These are phyloP conservation scores for Diarsia mendica DNA, from an alignment of 2,888 invertebrate species.

Conservation along the genomic window DNA sequence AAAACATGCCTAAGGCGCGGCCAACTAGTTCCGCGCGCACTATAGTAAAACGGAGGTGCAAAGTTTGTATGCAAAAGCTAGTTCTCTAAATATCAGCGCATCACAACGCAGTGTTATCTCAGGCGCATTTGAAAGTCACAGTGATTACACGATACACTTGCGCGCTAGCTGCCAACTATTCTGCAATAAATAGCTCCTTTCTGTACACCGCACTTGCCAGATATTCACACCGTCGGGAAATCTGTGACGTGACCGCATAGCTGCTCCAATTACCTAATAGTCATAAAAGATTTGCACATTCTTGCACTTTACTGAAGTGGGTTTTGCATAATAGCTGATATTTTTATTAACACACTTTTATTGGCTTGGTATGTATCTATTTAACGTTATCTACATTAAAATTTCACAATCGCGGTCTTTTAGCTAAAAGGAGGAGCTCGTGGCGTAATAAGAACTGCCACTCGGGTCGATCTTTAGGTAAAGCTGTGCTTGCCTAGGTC, in stretches of 20 bases:
- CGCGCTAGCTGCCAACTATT: conserved; percentile 60
- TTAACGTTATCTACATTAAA: too few relatives aligned
- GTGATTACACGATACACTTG: not conserved
- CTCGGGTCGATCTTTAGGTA: too few relatives aligned
- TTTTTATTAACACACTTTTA: not conserved
- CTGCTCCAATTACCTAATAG: conserved; percentile 24
- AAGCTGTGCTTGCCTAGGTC: too few relatives aligned
- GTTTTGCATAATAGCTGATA: not conserved
- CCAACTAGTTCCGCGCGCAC: too few relatives aligned
- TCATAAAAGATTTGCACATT: conserved; percentile 6
- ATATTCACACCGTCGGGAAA: conserved; percentile 23
- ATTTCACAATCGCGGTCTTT: too few relatives aligned
- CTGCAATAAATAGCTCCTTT: conserved; percentile 32
- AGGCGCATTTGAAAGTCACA: conserved; percentile 48
- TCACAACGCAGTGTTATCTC: not conserved
- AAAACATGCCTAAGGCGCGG: too few relatives aligned
- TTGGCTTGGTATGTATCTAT: too few relatives aligned
- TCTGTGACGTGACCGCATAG: conserved; percentile 25
- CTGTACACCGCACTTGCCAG: conserved; percentile 22
- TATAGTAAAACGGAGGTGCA: too few relatives aligned
- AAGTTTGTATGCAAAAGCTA: too few relatives aligned
- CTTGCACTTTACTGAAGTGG: not conserved
- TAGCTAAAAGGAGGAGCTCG: too few relatives aligned
- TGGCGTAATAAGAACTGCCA: too few relatives aligned
- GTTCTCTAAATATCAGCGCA: too few relatives aligned